These are phyloP conservation scores for Ephialtes manifestator DNA, from an alignment of 2,888 invertebrate genomes.

Conservation along the genomic window DNA sequence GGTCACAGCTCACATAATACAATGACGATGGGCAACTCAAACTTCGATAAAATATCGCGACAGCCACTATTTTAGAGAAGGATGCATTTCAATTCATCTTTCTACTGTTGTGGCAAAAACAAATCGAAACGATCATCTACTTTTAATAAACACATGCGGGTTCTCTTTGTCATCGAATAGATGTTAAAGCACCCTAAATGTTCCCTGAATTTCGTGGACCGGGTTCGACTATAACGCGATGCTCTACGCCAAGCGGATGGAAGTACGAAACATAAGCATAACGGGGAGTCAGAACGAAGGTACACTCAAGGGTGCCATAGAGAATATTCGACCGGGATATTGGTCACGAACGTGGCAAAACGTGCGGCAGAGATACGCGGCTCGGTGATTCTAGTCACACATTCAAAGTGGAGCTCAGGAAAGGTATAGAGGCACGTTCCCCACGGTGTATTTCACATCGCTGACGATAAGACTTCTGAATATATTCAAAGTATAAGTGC, in stretches of 20 bases:
- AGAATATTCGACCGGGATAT: constrained; percentile 60
- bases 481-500: constrained; percentile 15
- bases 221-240: not conserved
- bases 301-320: constrained; percentile 51
- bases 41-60: too few relatives aligned
- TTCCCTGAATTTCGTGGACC: not conserved
- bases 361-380: constrained; percentile 62
- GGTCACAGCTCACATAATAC: too few relatives aligned
- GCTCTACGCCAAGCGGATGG: not conserved
- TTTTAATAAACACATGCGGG: too few relatives aligned
- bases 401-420: constrained; percentile 21
- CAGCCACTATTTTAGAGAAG: too few relatives aligned
- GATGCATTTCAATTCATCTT: too few relatives aligned
- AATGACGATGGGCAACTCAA: too few relatives aligned
- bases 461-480: constrained; percentile 40
- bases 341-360: constrained; percentile 60
- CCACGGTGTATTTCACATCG: constrained; percentile 51
- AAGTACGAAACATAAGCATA: constrained; percentile 1
- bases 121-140: too few relatives aligned
- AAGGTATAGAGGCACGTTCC: constrained; percentile 34
- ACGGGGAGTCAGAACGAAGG: constrained; percentile 17
- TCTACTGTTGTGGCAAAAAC: too few relatives aligned
- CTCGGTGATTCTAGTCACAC: constrained; percentile 44
- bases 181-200: too few relatives aligned
- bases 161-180: too few relatives aligned